These are phyloP conservation scores for Leptobrachium ailaonicum DNA, from an alignment of 2,113 vertebrate genomes.

Conservation along the genomic window DNA sequence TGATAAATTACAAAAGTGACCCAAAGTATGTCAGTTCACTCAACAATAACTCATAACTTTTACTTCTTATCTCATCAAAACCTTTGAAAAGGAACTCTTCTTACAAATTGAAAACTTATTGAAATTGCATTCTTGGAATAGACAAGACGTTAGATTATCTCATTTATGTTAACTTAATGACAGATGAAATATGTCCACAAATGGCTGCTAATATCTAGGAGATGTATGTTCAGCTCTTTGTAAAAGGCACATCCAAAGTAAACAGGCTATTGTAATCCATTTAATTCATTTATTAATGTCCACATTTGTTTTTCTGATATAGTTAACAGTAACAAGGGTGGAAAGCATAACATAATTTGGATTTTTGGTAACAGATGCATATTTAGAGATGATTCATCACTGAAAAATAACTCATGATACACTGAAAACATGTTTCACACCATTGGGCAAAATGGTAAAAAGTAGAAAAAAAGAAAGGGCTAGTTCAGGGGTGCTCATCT, in stretches of 20 bases:
- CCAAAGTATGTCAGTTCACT: constrained; percentile 28
- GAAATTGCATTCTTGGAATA: constrained; percentile 37
- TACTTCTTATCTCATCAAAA: constrained; percentile 28
- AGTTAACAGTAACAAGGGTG: too few relatives aligned
- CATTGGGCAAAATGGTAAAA: too few relatives aligned
- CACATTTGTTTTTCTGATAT: too few relatives aligned
- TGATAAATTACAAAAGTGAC: constrained; percentile 27
- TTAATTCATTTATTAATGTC: too few relatives aligned
- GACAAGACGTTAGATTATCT: constrained; percentile 11
- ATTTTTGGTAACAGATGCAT: too few relatives aligned
- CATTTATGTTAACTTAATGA: constrained; percentile 22
- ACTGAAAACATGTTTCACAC: too few relatives aligned
- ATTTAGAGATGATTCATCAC: too few relatives aligned
- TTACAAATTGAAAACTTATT: constrained; percentile 35
- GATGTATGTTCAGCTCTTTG: background rate
- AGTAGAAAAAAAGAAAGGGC: too few relatives aligned
- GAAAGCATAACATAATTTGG: too few relatives aligned
- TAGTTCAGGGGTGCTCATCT: too few relatives aligned
- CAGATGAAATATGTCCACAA: constrained; percentile 18
- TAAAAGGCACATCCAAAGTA: background rate
- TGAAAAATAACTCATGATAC: too few relatives aligned
- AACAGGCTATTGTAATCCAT: too few relatives aligned
- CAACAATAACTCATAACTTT: constrained; percentile 43
- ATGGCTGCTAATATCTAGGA: background rate
- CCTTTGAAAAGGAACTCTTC: background rate